Conservation (phyloP, 2,113 vertebrate species). For the Microtus oregoni region DNA sequence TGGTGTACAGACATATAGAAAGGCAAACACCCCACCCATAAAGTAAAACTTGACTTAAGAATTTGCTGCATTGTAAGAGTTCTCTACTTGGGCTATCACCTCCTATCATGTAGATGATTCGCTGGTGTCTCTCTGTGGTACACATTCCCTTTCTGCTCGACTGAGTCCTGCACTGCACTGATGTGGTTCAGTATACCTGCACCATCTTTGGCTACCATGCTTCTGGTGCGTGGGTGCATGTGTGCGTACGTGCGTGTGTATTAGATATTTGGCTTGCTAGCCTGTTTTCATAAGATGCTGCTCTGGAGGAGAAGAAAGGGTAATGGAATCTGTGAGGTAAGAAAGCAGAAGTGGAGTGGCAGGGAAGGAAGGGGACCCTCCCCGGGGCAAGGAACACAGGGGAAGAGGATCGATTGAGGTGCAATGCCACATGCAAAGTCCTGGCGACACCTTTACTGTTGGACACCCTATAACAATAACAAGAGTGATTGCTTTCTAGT, state of each 20-base stretch:
- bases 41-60: neutral
- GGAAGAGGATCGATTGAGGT: neutral
- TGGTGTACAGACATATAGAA: neutral
- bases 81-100: too few relatives aligned
- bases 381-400: neutral
- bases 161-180: neutral
- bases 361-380: neutral
- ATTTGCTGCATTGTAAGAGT: neutral
- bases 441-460: too few relatives aligned
- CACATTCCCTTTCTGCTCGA: neutral
- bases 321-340: neutral
- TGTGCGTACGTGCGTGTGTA: neutral
- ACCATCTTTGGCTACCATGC: neutral
- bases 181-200: neutral
- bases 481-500: neutral
- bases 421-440: too few relatives aligned
- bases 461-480: neutral
- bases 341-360: neutral
- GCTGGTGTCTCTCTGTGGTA: too few relatives aligned
- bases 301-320: neutral
- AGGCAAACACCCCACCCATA: neutral
- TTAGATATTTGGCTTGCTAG: neutral
- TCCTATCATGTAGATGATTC: neutral
- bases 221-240: neutral
- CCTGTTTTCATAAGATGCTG: neutral